Conservation (phyloP, 1,140 invertebrate genomes). For the Frieseomelitta varia region DNA sequence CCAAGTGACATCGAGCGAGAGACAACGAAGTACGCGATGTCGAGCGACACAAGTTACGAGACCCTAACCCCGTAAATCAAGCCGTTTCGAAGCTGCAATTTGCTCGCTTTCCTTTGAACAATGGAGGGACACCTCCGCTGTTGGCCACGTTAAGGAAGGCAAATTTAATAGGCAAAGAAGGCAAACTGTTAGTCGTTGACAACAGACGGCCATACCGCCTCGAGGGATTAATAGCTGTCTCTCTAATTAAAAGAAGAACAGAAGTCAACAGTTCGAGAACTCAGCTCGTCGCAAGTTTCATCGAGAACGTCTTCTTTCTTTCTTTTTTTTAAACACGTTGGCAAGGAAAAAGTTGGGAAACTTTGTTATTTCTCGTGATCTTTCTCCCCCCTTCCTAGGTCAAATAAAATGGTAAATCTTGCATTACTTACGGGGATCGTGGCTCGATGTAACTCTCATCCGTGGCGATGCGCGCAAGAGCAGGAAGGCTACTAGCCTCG, state of each 20-base stretch:
- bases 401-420: not conserved
- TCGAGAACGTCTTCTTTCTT: not conserved
- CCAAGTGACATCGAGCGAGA: conserved; percentile 2
- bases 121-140: not conserved
- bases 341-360: not conserved
- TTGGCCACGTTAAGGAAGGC: not conserved
- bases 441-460: conserved; percentile 57
- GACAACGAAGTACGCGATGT: not conserved
- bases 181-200: conserved; percentile 24
- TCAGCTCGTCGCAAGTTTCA: not conserved
- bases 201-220: not conserved
- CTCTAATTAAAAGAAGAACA: not conserved
- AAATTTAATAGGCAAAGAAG: conserved; percentile 25
- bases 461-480: conserved; percentile 56
- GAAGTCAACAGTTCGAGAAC: not conserved
- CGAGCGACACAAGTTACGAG: conserved; percentile 41
- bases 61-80: conserved; percentile 14
- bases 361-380: not conserved
- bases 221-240: not conserved
- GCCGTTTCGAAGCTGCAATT: conserved; percentile 23
- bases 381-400: not conserved
- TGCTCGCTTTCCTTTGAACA: conserved; percentile 22
- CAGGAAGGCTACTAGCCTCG: conserved; percentile 73
- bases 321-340: not conserved
- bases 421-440: conserved; percentile 43